A percentile compares a stretch with the other conserved stretches of the same genome.
Conservation (phyloP, 2,888 invertebrate genomes). For the Oligia fasciuncula region DNA sequence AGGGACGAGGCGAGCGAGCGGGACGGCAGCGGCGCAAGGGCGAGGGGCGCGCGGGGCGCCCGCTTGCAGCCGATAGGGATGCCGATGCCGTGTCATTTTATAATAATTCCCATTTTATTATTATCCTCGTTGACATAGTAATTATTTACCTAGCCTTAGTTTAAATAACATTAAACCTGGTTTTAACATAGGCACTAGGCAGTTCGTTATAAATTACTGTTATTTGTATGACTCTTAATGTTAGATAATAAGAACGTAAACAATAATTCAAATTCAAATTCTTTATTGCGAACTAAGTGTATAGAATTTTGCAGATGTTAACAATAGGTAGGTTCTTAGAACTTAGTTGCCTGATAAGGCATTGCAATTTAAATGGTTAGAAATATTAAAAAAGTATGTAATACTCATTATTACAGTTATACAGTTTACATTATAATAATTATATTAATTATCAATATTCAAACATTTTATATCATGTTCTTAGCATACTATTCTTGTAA, state of each 20-base stretch:
- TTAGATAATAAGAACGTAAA: conserved; percentile 6
- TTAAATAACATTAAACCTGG: not conserved
- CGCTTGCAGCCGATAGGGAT: conserved; percentile 71
- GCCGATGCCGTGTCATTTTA: conserved; percentile 70
- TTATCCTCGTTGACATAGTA: conserved; percentile 31
- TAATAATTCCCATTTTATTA: conserved; percentile 52
- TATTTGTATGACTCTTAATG: not conserved
- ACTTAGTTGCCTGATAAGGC: too few relatives aligned
- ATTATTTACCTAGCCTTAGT: not conserved
- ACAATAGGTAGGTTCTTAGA: too few relatives aligned
- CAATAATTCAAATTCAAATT: too few relatives aligned
- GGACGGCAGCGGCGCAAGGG: conserved; percentile 72
- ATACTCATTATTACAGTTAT: too few relatives aligned
- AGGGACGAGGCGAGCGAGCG: conserved; percentile 72
- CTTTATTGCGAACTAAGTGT: too few relatives aligned
- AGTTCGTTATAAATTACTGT: not conserved
- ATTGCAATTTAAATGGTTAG: too few relatives aligned
- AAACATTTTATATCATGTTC: too few relatives aligned
- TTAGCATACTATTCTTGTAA: too few relatives aligned
- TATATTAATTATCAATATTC: too few relatives aligned
- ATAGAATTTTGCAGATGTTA: too few relatives aligned
- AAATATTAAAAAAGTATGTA: too few relatives aligned
- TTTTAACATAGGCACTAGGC: not conserved
- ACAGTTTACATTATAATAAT: too few relatives aligned
- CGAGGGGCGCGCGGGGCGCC: conserved; percentile 66